Evolutionary conservation across 2,888 invertebrate genomes (phyloP).

Genomic region (Acanthosepion esculentum): DNA sequence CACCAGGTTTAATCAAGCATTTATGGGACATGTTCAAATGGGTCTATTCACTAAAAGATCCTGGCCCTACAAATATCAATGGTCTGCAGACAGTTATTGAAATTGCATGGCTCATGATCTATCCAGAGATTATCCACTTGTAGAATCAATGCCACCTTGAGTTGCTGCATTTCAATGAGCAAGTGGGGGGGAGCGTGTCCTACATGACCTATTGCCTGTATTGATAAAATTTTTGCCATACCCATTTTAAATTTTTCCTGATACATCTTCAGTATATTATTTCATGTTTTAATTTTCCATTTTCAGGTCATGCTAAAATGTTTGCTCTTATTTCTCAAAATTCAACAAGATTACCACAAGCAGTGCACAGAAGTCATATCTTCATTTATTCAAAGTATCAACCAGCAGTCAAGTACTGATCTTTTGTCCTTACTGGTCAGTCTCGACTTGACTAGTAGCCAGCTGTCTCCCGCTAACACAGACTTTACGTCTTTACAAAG

Average conservation of each 20-base stretch:
- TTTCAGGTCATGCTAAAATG: conserved; percentile 63
- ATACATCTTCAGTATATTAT: neutral
- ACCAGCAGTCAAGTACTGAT: conserved; percentile 18
- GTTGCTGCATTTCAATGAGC: no score
- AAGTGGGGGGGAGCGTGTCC: no score
- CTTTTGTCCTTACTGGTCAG: neutral
- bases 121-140: no score
- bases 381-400: conserved; percentile 56
- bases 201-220: no score
- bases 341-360: conserved; percentile 65
- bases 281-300: conserved; percentile 37
- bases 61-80: no score
- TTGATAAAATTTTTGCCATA: no score
- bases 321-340: conserved; percentile 63
- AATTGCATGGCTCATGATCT: no score
- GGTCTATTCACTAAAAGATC: no score
- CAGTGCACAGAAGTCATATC: conserved; percentile 61
- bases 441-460: neutral
- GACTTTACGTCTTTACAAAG: neutral
- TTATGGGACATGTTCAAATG: no score
- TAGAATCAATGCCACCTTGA: no score
- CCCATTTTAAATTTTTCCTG: neutral
- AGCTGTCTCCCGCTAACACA: neutral
- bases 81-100: no score
- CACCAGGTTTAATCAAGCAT: no score